Base-by-base conservation (phyloP, 2,888 invertebrate genomes). In the Tetranychus piercei region DNA sequence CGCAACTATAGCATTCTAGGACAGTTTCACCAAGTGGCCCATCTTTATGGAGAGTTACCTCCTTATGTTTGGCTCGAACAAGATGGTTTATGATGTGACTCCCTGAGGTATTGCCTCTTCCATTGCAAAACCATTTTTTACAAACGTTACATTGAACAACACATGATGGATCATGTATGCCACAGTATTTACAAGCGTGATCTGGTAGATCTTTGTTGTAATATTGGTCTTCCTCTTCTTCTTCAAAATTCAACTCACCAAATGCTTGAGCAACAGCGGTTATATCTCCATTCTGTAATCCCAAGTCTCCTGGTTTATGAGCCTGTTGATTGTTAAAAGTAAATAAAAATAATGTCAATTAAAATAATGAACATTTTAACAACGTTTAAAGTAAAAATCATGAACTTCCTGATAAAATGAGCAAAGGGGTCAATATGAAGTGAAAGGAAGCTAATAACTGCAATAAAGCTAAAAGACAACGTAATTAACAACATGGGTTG, bases 61-160 rank as follows among this genome's bases (percentile, higher is more conserved):
- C 99, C 86, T 97, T 97, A 82, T 99, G 96, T 83, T 96, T 96
- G n/a, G 97, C 95, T 78, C 97, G 87, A 77, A 99, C 99, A 82
- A 99, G 85, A 84, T 99, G 99, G 83, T 97, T 97, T 79, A 99
- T 92, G 79, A 99, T 96, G 81, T 99, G 99, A 72, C 97, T 96
- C 79, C 94, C 97, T 0, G 95, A 94, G 1, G 96, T 96, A 81
- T 93, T 95, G 20, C 97, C 97, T 76, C 96, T 88, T 1, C 96
- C 97, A 85, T 99, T 99, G 83, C 99, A 99, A 82, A 99, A 99
- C 99, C 99, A 99, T 82, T 97, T 96, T 82, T 94, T 94, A 82
- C 99, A 99, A 77, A 92, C 88, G 82, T 96, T 96, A 84, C 99
- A 99, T 89, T 93, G 92, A 75, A 97, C 95, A 67, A 99, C 99